Evolutionary conservation across 2,797 vertebrate species (phyloP).

Genomic region (Typhlichthys subterraneus): DNA sequence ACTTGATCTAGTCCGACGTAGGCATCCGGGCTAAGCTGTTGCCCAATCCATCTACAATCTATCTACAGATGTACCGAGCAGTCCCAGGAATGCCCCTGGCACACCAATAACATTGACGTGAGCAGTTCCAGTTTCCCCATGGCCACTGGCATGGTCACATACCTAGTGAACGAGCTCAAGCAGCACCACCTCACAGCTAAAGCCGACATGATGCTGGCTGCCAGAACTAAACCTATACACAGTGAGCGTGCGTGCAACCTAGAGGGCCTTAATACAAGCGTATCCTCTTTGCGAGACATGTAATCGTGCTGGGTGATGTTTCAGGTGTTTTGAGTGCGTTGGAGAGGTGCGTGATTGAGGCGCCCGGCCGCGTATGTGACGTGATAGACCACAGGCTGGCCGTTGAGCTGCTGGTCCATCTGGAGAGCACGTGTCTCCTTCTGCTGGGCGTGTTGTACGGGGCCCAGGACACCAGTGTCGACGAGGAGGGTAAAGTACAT

Average conservation of each 20-base stretch:
- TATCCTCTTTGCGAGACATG: neutral
- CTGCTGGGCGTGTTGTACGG: constrained; percentile 82
- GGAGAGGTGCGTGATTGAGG: constrained; percentile 83
- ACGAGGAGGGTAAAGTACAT: constrained; percentile 62
- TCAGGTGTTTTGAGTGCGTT: constrained; percentile 83
- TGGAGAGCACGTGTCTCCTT: constrained; percentile 80
- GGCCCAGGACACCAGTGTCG: constrained; percentile 43
- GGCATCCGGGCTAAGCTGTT: neutral
- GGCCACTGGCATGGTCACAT: constrained; percentile 60
- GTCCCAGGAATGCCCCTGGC: constrained; percentile 33
- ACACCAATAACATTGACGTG: constrained; percentile 26
- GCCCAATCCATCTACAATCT: neutral
- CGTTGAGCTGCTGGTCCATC: constrained; percentile 67
- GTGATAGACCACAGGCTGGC: constrained; percentile 54
- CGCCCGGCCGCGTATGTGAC: constrained; percentile 52
- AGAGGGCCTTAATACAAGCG: neutral
- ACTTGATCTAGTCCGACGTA: neutral
- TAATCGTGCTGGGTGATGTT: constrained; percentile 7
- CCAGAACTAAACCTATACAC: constrained; percentile 80
- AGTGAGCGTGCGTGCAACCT: constrained; percentile 62
- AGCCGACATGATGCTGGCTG: constrained; percentile 82
- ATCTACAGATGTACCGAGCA: constrained; percentile 47
- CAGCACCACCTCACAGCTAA: constrained; percentile 77
- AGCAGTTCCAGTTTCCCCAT: neutral
- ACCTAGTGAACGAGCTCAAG: constrained; percentile 76